A percentile compares a stretch with the other conserved stretches of the same genome.
Evolutionary conservation across 2,113 vertebrate species (phyloP).

Genomic region (Calypte anna): DNA sequence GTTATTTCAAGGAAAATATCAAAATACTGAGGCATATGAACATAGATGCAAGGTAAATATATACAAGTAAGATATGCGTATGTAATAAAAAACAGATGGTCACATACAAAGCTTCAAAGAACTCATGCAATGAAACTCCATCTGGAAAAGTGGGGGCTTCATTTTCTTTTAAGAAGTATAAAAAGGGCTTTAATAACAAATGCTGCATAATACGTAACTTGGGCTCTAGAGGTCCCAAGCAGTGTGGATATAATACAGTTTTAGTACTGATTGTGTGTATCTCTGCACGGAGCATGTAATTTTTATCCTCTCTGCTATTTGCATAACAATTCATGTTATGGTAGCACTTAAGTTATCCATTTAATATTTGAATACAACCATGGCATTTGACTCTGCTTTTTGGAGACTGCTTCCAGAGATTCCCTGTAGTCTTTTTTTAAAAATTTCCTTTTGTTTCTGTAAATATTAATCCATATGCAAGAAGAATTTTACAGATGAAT

Average conservation of each 20-base stretch:
- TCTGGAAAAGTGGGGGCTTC: neutral
- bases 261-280: neutral
- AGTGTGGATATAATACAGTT: neutral
- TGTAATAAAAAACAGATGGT: neutral
- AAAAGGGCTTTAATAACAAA: neutral
- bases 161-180: neutral
- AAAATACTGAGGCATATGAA: neutral
- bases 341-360: neutral
- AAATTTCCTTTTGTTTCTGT: neutral
- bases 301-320: neutral
- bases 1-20: neutral
- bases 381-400: neutral
- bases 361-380: neutral
- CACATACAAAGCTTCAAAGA: neutral
- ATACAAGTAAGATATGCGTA: neutral
- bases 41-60: neutral
- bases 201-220: too few species aligned
- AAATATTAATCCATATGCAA: neutral
- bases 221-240: neutral
- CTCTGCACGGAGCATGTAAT: neutral
- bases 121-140: neutral
- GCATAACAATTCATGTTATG: neutral
- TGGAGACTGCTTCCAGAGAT: neutral
- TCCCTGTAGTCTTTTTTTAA: neutral
- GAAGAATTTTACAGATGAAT: neutral